These are phyloP conservation scores for Phrynocephalus guinanensis DNA, from an alignment of 2,797 vertebrate species.

Conservation along the genomic window DNA sequence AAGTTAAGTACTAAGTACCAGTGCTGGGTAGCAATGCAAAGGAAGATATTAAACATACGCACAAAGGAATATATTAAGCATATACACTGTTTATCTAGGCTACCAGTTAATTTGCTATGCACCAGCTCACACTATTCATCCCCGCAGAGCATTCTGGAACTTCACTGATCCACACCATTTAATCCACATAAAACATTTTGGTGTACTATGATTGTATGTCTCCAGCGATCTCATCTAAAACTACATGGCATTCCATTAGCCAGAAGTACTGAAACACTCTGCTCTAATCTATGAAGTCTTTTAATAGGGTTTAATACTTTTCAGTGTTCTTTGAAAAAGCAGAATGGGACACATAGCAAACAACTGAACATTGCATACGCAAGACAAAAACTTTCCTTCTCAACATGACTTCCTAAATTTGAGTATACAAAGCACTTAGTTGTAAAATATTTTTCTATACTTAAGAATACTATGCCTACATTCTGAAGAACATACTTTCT, in stretches of 20 bases:
- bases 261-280: background rate
- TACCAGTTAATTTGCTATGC: background rate
- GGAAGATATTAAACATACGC: background rate
- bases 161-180: background rate
- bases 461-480: background rate
- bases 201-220: background rate
- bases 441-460: background rate
- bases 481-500: background rate
- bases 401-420: background rate
- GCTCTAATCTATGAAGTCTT: background rate
- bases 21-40: background rate
- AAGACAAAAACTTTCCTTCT: background rate
- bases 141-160: background rate
- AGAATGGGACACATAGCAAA: constrained; percentile 1
- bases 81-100: background rate
- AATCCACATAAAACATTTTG: background rate
- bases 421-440: background rate
- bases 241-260: background rate
- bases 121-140: background rate
- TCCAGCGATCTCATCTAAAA: background rate
- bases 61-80: background rate
- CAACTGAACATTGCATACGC: background rate
- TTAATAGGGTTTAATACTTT: background rate
- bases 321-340: background rate
- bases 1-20: background rate